A percentile compares a stretch with the other conserved stretches of the same genome.
These are phyloP conservation scores for Lycocerus yunnanus DNA, from an alignment of 2,888 invertebrate species.

Conservation along the genomic window DNA sequence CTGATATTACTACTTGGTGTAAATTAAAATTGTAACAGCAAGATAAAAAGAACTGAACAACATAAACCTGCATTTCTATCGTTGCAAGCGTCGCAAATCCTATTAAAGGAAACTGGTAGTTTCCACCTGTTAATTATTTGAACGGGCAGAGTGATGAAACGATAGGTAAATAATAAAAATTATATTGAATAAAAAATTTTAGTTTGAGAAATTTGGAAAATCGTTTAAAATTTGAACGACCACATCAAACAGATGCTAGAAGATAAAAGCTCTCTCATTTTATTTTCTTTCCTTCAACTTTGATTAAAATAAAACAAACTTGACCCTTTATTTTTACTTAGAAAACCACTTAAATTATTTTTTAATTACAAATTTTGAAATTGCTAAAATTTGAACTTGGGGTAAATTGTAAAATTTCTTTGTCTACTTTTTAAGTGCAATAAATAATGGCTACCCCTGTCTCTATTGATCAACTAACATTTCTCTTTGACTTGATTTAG, in stretches of 20 bases:
- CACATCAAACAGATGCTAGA: neutral
- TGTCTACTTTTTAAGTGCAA: neutral
- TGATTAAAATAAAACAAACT: neutral
- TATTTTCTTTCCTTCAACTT: neutral
- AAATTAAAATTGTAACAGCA: too few relatives aligned
- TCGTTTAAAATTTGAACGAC: neutral
- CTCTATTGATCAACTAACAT: neutral
- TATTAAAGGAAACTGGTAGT: too few relatives aligned
- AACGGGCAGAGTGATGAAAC: too few relatives aligned
- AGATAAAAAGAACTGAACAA: too few relatives aligned
- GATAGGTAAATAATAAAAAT: too few relatives aligned
- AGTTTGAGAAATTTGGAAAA: neutral
- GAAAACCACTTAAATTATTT: neutral
- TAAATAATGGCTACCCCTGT: conserved; percentile 5
- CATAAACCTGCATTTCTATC: too few relatives aligned
- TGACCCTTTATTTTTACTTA: neutral
- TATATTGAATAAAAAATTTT: too few relatives aligned
- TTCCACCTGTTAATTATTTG: too few relatives aligned
- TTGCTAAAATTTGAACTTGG: neutral
- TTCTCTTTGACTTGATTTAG: conserved; percentile 5
- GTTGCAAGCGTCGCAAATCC: too few relatives aligned
- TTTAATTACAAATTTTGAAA: neutral
- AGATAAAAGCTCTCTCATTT: neutral
- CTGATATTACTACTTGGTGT: too few relatives aligned
- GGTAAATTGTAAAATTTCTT: neutral